phyloP scores from a whole-genome alignment of 1,140 invertebrate genomes.

The Cecropterus lyciades region DNA sequence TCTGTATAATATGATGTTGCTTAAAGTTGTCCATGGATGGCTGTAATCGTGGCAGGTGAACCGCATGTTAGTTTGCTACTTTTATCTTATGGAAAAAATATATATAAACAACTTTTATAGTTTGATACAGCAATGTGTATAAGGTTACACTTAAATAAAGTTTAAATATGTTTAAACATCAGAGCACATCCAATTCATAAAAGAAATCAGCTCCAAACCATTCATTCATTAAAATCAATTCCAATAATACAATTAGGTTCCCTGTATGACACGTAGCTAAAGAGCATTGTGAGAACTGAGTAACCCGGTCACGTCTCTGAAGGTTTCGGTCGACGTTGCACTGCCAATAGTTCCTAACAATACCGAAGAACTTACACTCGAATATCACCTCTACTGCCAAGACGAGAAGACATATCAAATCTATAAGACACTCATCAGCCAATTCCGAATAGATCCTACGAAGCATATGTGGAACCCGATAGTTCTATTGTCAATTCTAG shows the following conservation, averaged over 20 bases:
- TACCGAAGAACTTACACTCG: neutral
- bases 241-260: neutral
- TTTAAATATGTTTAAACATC: too few relatives aligned
- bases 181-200: too few relatives aligned
- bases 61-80: too few relatives aligned
- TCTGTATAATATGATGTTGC: too few relatives aligned
- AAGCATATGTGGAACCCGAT: neutral
- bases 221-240: conserved; percentile 17
- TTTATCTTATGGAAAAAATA: too few relatives aligned
- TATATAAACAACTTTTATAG: too few relatives aligned
- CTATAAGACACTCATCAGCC: neutral
- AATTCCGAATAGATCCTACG: conserved; percentile 1
- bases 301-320: conserved; percentile 33
- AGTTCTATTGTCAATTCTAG: neutral
- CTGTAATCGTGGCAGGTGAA: too few relatives aligned
- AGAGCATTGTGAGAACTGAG: conserved; percentile 7
- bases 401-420: neutral
- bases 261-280: conserved; percentile 8
- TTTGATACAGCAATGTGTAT: too few relatives aligned
- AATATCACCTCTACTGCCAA: conserved; percentile 13
- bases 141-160: too few relatives aligned
- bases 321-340: conserved; percentile 19
- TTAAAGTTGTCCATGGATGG: too few relatives aligned
- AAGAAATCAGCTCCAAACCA: too few relatives aligned
- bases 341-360: conserved; percentile 18